Evolutionary conservation across 2,888 invertebrate species (phyloP).

Genomic region (Drosophila borealis): DNA sequence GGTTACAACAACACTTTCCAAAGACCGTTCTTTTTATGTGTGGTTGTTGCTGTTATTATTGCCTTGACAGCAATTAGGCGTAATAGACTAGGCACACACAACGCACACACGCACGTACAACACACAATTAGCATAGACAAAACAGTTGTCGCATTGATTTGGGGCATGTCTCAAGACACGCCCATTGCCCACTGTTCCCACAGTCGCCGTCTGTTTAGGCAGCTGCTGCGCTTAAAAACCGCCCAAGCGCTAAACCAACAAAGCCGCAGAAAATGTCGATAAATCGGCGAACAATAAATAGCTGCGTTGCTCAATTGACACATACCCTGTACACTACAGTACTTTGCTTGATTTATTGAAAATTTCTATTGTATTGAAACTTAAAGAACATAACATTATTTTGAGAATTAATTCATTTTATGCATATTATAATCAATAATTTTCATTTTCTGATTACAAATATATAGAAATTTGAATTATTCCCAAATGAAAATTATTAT

Average conservation of each 20-base stretch:
- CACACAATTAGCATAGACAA: slow-evolving; percentile 56
- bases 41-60: slow-evolving; percentile 31
- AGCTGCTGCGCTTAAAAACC: slow-evolving; percentile 53
- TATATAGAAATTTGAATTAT: too few species aligned
- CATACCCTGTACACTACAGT: background rate
- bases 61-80: slow-evolving; percentile 67
- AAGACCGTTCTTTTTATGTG: slow-evolving; percentile 17
- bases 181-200: slow-evolving; percentile 36
- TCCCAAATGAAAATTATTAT: too few species aligned
- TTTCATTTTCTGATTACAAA: too few species aligned
- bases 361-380: background rate
- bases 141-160: slow-evolving; percentile 33
- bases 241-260: slow-evolving; percentile 61
- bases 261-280: slow-evolving; percentile 55
- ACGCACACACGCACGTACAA: slow-evolving; percentile 3
- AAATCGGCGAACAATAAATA: slow-evolving; percentile 27
- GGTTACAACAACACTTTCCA: slow-evolving; percentile 30
- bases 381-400: too few species aligned
- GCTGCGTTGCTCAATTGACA: background rate
- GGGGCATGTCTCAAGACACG: slow-evolving; percentile 17
- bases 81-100: slow-evolving; percentile 54
- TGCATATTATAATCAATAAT: too few species aligned
- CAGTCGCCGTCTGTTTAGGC: slow-evolving; percentile 36
- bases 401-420: too few species aligned
- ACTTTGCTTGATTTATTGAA: background rate